Evolutionary conservation across 92 coral and sea anemone species (phyloP).

Genomic region (Plumapathes pennacea): DNA sequence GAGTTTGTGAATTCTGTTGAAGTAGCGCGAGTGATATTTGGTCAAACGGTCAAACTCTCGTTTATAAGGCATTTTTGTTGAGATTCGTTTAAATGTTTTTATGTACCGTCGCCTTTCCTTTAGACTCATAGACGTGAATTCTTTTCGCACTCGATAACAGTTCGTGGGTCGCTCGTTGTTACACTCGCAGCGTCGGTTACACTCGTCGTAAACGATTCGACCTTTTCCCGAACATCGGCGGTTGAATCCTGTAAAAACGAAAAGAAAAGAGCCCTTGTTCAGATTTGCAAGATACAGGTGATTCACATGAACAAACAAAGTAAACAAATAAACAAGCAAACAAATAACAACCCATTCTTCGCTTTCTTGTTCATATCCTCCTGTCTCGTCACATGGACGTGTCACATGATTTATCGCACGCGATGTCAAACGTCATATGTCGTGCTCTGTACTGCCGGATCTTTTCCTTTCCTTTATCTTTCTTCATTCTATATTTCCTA

Average conservation of each 20-base stretch:
- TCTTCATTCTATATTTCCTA: no score
- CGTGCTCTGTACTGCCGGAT: no score
- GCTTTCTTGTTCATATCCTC: no score
- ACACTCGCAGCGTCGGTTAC: slow-evolving; percentile 65
- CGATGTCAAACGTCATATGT: no score
- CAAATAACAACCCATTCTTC: no score
- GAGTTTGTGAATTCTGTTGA: slow-evolving; percentile 57
- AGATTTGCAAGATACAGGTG: no score
- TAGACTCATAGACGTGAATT: slow-evolving; percentile 72
- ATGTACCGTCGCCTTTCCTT: slow-evolving; percentile 72
- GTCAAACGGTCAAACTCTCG: slow-evolving; percentile 55
- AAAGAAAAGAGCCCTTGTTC: no score
- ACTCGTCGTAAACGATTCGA: slow-evolving; percentile 63
- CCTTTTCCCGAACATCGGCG: slow-evolving; percentile 14
- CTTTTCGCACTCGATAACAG: slow-evolving; percentile 83
- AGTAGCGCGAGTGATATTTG: slow-evolving; percentile 46
- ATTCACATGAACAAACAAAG: no score
- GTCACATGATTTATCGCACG: no score
- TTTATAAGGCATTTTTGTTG: slow-evolving; percentile 53
- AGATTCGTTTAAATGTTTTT: slow-evolving; percentile 53
- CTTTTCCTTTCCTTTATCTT: no score
- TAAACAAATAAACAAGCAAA: no score
- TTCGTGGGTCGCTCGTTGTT: slow-evolving; percentile 50
- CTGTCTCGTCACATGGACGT: no score
- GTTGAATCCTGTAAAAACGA: slow-evolving; percentile 19